Conservation (phyloP, 2,113 vertebrate genomes). For the Heptranchias perlo region DNA sequence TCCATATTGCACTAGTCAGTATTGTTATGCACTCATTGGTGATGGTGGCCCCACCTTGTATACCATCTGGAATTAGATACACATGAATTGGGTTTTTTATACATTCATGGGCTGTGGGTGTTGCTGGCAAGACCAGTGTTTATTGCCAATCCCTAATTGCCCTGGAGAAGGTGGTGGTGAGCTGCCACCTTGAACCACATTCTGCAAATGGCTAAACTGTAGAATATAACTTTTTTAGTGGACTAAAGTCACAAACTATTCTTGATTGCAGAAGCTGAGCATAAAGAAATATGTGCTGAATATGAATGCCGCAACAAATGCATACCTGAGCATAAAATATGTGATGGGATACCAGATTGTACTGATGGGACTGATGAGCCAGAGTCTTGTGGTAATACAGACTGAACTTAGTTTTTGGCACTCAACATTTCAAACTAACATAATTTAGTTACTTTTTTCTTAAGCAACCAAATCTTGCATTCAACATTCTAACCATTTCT, state of each 20-base stretch:
- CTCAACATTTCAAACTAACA: no score
- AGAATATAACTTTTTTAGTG: neutral
- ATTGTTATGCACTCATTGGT: no score
- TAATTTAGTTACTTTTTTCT: neutral
- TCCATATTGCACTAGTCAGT: no score
- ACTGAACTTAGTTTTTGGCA: conserved; percentile 42
- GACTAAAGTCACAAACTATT: neutral
- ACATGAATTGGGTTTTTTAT: no score
- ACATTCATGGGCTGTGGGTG: no score
- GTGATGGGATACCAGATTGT: conserved; percentile 53
- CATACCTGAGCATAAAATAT: conserved; percentile 54
- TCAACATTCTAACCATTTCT: no score
- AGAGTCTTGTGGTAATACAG: conserved; percentile 52
- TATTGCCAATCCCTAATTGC: no score
- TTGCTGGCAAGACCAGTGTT: no score
- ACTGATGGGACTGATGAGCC: conserved; percentile 56
- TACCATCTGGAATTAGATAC: no score
- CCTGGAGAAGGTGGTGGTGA: no score
- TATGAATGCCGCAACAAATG: conserved; percentile 53
- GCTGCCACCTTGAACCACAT: no score
- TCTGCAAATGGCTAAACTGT: neutral
- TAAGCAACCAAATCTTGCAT: no score
- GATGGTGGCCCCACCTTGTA: neutral
- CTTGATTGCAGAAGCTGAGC: neutral
- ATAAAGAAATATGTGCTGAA: conserved; percentile 50